These are phyloP conservation scores for Uromys caudimaculatus DNA, from an alignment of 2,797 vertebrate genomes.

Conservation along the genomic window DNA sequence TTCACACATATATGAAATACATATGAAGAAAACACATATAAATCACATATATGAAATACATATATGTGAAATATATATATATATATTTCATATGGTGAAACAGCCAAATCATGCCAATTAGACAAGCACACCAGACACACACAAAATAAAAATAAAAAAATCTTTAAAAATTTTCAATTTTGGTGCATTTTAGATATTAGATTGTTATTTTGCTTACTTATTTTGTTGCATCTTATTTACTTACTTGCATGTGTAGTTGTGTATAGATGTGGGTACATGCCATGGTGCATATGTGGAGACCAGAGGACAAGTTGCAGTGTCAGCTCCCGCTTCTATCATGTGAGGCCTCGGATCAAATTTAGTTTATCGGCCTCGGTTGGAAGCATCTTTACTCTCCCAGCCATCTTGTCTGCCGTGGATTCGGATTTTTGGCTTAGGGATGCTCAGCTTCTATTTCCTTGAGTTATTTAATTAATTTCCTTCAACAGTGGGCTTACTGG, in stretches of 20 bases:
- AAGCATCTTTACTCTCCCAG: not conserved
- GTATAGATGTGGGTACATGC: not conserved
- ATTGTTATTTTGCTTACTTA: not conserved
- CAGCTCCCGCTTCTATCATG: accelerated
- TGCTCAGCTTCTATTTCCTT: not conserved
- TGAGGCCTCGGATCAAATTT: not conserved
- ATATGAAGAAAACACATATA: not conserved
- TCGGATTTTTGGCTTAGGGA: not conserved
- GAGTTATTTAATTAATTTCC: not conserved
- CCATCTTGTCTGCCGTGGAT: not conserved
- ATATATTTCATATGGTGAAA: not conserved
- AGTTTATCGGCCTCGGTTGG: not conserved
- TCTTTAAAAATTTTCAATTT: not conserved
- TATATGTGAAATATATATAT: not conserved
- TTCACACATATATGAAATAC: not conserved
- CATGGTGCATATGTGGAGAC: not conserved
- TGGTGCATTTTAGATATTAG: not conserved
- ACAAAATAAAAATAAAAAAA: not conserved
- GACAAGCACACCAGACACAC: not conserved
- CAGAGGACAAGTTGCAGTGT: not conserved
- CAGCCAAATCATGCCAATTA: not conserved
- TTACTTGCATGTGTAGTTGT: not conserved
- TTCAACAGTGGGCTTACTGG: not conserved
- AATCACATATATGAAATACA: not conserved
- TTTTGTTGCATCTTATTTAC: not conserved